Base-by-base conservation (phyloP, 2,113 vertebrate species). In the Labeo catla region DNA sequence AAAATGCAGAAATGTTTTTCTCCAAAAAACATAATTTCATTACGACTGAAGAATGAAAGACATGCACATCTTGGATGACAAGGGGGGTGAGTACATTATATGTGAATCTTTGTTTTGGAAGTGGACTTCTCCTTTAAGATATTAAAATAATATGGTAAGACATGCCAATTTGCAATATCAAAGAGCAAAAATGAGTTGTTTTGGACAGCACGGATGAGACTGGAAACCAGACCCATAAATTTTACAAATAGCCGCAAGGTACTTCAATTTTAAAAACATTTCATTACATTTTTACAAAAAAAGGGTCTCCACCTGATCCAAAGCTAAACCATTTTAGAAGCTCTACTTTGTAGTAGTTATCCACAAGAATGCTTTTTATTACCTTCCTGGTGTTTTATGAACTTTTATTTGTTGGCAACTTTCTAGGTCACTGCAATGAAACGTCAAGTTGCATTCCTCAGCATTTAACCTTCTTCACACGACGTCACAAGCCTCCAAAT, bases 391-490 rank as follows among this genome's bases (percentile, higher is more conserved):
- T 78, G 8, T 57, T 54, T 78, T 28, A 11, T 78, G 0, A 49
- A 74, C 70, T 74, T 13, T 21, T 49, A 12, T 74, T 74, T 74
- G 21, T 3, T 49, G 21, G 21, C 43, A 65, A 47, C 59, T 47
- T 81, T 81, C 78, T 63, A 81, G 78, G 43, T 81, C 59, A 49
- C 43, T 16, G n/a, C 39, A 47, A 28, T 28, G 59, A 81, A 81
- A 81, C 59, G 36, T 81, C 59, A 65, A 49, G n/a, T 47, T 43
- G 0, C 43, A 65, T 81, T 81, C 7, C 59, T 81, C 57, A 47
- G 12, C 39, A 63, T 81, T 81, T 63, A 81, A 65, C 78, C 59
- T 81, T 81, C 72, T 81, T 65, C 57, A 81, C 78, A 65, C 57
- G 23, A 81, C 21, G 39, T 81, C 39, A 81, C 57, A 34, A 65